A percentile compares a stretch with the other conserved stretches of the same genome.
Evolutionary conservation across 2,797 vertebrate species (phyloP).

Genomic region (Leucoraja ocellata): DNA sequence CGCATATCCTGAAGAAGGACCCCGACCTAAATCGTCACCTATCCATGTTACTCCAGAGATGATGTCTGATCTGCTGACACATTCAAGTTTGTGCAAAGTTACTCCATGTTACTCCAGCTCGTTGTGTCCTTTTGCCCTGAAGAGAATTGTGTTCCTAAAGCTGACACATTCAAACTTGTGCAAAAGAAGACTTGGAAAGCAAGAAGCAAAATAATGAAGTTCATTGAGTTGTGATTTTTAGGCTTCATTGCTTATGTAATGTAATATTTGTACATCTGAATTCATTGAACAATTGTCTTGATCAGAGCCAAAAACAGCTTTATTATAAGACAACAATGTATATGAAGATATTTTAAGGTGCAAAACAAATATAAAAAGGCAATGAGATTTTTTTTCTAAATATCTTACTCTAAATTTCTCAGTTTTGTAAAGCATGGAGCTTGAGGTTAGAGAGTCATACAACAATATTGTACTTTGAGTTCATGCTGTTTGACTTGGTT

Average conservation of each 20-base stretch:
- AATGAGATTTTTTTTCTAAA: not conserved
- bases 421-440: not conserved
- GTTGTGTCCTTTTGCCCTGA: not conserved
- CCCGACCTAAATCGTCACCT: too few relatives aligned
- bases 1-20: too few relatives aligned
- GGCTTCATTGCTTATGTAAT: not conserved
- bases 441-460: not conserved
- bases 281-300: not conserved
- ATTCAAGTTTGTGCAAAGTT: too few relatives aligned
- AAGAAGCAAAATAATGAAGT: not conserved
- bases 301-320: not conserved
- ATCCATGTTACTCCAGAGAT: too few relatives aligned
- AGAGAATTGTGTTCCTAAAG: not conserved
- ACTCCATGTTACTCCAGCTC: not conserved
- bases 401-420: not conserved
- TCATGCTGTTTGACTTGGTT: not conserved
- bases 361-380: constrained; percentile 3
- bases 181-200: too few relatives aligned
- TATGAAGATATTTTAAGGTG: not conserved
- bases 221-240: not conserved
- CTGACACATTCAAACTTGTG: not conserved
- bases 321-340: not conserved
- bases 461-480: constrained; percentile 13
- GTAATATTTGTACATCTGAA: not conserved
- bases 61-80: too few relatives aligned